phyloP scores from a whole-genome alignment of 2,888 invertebrate species.

The Osmoderma eremita region DNA sequence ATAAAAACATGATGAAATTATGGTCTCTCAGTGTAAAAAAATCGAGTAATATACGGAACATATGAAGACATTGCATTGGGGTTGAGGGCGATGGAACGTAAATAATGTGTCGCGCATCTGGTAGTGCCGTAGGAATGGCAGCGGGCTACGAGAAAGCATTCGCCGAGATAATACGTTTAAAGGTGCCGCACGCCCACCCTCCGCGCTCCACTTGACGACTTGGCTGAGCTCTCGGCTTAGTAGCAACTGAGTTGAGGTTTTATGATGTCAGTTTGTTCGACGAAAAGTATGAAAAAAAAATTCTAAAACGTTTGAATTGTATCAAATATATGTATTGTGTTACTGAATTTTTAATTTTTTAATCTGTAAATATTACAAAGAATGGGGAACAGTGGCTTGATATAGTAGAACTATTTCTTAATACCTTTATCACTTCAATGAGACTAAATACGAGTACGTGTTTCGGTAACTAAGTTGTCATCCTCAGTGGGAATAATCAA shows the following conservation, averaged over 20 bases:
- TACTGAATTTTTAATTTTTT: too few relatives aligned
- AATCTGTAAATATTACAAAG: too few relatives aligned
- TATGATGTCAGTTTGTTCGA: background rate
- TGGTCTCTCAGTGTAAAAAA: slow-evolving; percentile 29
- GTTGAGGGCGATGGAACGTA: slow-evolving; percentile 55
- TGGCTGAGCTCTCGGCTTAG: slow-evolving; percentile 9
- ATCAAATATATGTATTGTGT: too few relatives aligned
- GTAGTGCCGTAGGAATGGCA: slow-evolving; percentile 49
- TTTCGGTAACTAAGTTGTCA: too few relatives aligned
- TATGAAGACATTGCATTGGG: slow-evolving; percentile 40
- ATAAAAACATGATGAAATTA: slow-evolving; percentile 34
- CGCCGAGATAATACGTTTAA: slow-evolving; percentile 58
- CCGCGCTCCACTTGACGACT: slow-evolving; percentile 45
- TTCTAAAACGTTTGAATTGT: too few relatives aligned
- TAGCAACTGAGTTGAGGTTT: slow-evolving; percentile 7
- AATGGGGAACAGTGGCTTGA: too few relatives aligned
- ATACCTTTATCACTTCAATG: too few relatives aligned
- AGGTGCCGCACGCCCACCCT: slow-evolving; percentile 55
- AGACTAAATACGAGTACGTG: too few relatives aligned
- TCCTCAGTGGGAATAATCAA: too few relatives aligned
- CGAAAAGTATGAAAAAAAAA: too few relatives aligned
- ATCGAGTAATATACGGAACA: slow-evolving; percentile 37
- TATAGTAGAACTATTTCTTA: too few relatives aligned
- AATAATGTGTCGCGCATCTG: slow-evolving; percentile 58
- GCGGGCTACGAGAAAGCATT: slow-evolving; percentile 51